Evolutionary conservation across 2,888 invertebrate genomes (phyloP).

Genomic region (Phyllotreta cruciferae): DNA sequence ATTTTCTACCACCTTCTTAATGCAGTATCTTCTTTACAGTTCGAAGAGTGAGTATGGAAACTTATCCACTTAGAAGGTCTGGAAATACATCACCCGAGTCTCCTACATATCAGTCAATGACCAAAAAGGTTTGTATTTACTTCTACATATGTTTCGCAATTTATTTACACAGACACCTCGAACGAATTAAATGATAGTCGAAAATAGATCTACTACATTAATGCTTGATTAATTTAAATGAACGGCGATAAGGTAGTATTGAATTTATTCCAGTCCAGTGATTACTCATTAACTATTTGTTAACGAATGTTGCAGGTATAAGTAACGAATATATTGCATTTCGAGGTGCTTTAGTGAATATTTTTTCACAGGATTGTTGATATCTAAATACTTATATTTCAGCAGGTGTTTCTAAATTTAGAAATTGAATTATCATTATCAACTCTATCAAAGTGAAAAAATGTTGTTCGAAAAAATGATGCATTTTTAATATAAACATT

Average conservation of each 20-base stretch:
- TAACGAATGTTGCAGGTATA: no score
- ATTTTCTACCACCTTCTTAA: conserved; percentile 12
- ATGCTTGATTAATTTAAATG: conserved; percentile 31
- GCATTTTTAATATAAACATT: neutral
- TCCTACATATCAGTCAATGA: conserved; percentile 69
- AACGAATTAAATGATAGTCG: no score
- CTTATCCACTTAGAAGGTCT: conserved; percentile 71
- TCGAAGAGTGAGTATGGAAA: conserved; percentile 67
- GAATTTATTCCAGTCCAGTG: no score
- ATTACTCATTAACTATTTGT: no score
- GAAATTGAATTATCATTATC: no score
- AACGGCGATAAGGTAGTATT: conserved; percentile 2
- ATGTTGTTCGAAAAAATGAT: conserved; percentile 1
- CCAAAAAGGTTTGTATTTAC: conserved; percentile 63
- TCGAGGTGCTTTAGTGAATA: neutral
- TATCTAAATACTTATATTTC: no score
- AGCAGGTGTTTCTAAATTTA: no score
- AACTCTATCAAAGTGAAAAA: no score
- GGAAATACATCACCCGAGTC: conserved; percentile 62
- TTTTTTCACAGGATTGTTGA: neutral
- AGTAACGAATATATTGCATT: no score
- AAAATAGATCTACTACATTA: conserved; percentile 22
- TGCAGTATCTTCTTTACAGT: conserved; percentile 43
- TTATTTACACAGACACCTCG: neutral
- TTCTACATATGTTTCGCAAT: conserved; percentile 7